A percentile compares a stretch with the other conserved stretches of the same genome.
phyloP scores from a whole-genome alignment of 30 jellyfish, hydroid and myxozoan genomes.

The Chrysaora quinquecirrha region DNA sequence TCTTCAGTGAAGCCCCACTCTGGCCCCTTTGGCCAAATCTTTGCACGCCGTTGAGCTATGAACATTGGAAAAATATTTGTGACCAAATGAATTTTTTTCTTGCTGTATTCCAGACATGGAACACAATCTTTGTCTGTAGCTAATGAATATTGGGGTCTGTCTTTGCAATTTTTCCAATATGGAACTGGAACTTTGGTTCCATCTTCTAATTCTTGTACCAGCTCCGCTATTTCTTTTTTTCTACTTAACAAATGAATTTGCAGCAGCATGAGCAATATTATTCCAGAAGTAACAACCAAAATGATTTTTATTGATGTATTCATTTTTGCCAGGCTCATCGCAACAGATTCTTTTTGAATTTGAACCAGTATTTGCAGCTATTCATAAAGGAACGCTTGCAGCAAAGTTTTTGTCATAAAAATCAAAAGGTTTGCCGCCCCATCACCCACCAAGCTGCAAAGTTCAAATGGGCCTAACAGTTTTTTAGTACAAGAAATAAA shows the following conservation, averaged over 20 bases:
- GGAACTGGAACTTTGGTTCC: neutral
- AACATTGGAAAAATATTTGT: neutral
- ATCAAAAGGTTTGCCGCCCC: too few species aligned
- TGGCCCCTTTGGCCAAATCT: conserved; percentile 9
- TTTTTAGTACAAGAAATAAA: too few species aligned
- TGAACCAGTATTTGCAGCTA: too few species aligned
- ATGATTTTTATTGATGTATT: too few species aligned
- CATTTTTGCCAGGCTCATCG: too few species aligned
- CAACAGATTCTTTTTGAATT: too few species aligned
- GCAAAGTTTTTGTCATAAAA: too few species aligned
- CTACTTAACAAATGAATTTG: neutral
- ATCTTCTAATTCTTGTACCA: neutral
- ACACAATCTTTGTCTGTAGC: neutral
- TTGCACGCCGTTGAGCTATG: conserved; percentile 5
- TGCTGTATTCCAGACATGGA: neutral
- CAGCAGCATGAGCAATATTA: neutral
- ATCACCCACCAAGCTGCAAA: too few species aligned
- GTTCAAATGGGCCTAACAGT: too few species aligned
- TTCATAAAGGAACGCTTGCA: too few species aligned
- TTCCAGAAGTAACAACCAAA: neutral
- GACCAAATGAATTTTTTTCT: neutral
- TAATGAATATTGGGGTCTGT: neutral
- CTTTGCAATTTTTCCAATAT: neutral
- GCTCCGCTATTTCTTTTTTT: neutral
- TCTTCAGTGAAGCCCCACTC: conserved; percentile 9